These are phyloP conservation scores for Delia radicum DNA, from an alignment of 1,140 invertebrate genomes.

Conservation along the genomic window DNA sequence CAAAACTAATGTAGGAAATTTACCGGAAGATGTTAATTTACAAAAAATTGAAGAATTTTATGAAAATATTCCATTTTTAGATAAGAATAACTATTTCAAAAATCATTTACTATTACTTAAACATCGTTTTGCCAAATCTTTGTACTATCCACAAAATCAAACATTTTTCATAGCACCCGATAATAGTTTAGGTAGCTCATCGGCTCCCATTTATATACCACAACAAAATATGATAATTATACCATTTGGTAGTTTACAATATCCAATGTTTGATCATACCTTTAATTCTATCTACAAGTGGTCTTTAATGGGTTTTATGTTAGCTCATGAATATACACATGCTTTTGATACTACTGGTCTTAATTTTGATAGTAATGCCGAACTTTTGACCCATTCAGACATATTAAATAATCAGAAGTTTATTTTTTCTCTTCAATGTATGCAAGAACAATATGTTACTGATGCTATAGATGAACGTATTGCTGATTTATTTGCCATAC, in stretches of 20 bases:
- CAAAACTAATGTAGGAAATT: not conserved
- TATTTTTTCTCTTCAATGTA: conserved; percentile 25
- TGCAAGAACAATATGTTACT: conserved; percentile 30
- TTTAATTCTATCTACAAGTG: conserved; percentile 38
- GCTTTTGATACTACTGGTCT: conserved; percentile 32
- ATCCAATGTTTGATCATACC: conserved; percentile 29
- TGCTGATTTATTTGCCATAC: conserved; percentile 30
- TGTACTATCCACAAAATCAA: not conserved
- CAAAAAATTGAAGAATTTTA: not conserved
- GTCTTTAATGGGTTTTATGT: conserved; percentile 39
- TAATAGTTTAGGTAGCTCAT: not conserved
- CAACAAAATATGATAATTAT: conserved; percentile 36
- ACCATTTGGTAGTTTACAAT: conserved; percentile 36
- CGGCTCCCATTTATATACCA: conserved; percentile 26
- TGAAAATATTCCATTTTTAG: not conserved
- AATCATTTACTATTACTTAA: not conserved
- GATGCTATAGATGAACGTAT: conserved; percentile 36
- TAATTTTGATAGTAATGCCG: conserved; percentile 29
- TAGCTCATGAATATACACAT: conserved; percentile 40
- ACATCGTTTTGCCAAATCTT: not conserved
- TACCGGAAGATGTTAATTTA: not conserved
- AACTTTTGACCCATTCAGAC: not conserved
- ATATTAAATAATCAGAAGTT: conserved; percentile 14
- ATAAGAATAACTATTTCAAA: not conserved
- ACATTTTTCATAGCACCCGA: not conserved